Base-by-base conservation (phyloP, 2,888 invertebrate species). In the Drosophila colorata region DNA sequence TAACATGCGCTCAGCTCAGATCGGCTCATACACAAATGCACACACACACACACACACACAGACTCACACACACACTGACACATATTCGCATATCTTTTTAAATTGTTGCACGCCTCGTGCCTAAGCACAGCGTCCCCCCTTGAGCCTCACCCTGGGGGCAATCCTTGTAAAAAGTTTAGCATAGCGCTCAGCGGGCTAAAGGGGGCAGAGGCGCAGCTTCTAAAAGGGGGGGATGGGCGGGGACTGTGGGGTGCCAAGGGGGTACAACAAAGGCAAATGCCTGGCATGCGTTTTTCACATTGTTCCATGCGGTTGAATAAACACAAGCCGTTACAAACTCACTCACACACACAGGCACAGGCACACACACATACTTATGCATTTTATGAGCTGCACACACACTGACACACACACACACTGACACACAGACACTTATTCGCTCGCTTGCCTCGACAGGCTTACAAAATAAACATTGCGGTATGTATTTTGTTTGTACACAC, bases 281-380 rank as follows among this genome's bases (percentile, higher is more conserved):
- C 78, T 80, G 76, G 78, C 78, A 84, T 87, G 87, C 84, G 79
- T 87, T 84, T 87, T 81, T 73, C 81, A 81, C 82, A 87, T 84
- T 84, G 84, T 84, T 79, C 69, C 74, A 80, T 81, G 84, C 80
- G 87, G 87, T 81, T 87, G 81, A 87, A 84, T 84, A 84, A 85
- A 83, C 83, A 86, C 76, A 86, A 77, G 67, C 68, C 78, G 66
- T 66, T 67, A 66, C 67, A 59, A 41, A 59, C 48, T 51, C 60
- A 69, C 38, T 25, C n/a, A n/a, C 53, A 43, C 28, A 65, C 33
- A 59, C 57, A 52, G 53, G n/a, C n/a, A n/a, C n/a, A 57, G 37
- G 11, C 43, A 16, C 53, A 37, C 52, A 23, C 40, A 53, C 41
- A 47, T 33, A 52, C 60, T 44, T 63, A 76, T 69, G 73, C 76